Percentiles rank a stretch among this genome's conserved stretches.
Evolutionary conservation across 2,888 invertebrate genomes (phyloP).

Genomic region (Acanthosepion pharaonis): DNA sequence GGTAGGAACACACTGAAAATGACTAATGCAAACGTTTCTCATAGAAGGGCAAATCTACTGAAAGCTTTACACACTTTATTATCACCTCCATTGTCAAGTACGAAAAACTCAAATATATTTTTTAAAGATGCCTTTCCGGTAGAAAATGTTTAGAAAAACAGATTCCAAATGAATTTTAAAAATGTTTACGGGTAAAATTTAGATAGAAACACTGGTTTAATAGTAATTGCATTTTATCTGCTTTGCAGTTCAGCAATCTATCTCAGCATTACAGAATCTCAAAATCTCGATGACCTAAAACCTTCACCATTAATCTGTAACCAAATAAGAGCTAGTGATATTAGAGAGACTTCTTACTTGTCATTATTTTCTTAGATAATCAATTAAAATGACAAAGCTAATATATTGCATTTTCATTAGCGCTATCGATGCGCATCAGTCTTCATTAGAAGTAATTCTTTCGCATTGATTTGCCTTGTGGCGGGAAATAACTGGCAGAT

Average conservation of each 20-base stretch:
- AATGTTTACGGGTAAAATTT: neutral
- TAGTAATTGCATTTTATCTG: neutral
- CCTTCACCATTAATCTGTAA: neutral
- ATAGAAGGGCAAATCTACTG: too few species aligned
- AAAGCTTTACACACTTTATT: too few species aligned
- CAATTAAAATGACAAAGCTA: constrained; percentile 11
- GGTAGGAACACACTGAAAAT: too few species aligned
- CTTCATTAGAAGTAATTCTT: neutral
- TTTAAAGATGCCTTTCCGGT: too few species aligned
- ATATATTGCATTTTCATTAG: neutral
- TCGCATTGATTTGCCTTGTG: neutral
- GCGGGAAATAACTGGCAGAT: neutral
- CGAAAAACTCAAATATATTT: too few species aligned
- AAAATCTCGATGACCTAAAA: neutral
- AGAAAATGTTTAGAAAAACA: too few species aligned
- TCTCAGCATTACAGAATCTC: neutral
- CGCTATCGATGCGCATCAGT: neutral
- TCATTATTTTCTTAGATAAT: neutral
- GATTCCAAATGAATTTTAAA: too few species aligned
- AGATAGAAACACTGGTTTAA: neutral
- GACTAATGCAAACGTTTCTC: too few species aligned
- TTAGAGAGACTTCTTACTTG: neutral
- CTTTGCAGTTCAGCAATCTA: neutral
- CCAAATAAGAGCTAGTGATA: neutral
- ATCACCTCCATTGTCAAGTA: too few species aligned